Evolutionary conservation across 2,113 vertebrate genomes (phyloP).

Genomic region (Furnarius figulus): DNA sequence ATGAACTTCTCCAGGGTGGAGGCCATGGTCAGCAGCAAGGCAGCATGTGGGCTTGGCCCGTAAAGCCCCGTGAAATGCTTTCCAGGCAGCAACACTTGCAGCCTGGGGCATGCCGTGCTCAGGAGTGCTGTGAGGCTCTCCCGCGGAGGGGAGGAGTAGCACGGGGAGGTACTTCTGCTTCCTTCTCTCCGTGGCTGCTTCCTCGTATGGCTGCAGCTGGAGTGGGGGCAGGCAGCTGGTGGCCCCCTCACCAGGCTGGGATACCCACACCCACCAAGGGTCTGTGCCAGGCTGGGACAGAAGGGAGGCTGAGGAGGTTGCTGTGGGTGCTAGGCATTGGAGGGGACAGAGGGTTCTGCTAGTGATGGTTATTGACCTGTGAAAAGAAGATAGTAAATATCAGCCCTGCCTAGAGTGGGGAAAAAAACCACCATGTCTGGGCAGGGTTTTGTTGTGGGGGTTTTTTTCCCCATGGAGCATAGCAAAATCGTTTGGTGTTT

Average conservation of each 20-base stretch:
- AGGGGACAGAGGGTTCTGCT: neutral
- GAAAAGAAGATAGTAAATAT: neutral
- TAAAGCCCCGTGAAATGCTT: neutral
- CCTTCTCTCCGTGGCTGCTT: slow-evolving; percentile 54
- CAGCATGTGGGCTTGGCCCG: neutral
- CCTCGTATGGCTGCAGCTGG: slow-evolving; percentile 39
- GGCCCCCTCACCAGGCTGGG: rapidly evolving
- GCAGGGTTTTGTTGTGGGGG: neutral
- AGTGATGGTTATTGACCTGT: neutral
- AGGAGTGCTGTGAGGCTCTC: neutral
- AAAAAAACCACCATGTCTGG: neutral
- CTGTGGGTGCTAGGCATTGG: neutral
- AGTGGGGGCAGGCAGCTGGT: neutral
- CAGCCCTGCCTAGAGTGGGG: neutral
- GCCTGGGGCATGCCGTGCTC: neutral
- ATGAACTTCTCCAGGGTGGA: slow-evolving; percentile 79
- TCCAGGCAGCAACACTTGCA: neutral
- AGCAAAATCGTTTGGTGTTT: neutral
- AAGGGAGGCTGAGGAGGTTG: rapidly evolving
- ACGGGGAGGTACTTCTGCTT: slow-evolving; percentile 22
- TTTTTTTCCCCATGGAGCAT: neutral
- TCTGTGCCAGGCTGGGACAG: neutral
- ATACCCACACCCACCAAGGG: rapidly evolving
- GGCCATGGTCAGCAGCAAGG: slow-evolving; percentile 66
- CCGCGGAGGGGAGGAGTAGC: neutral